These are phyloP conservation scores for Cryptocephalus primarius DNA, from an alignment of 2,888 invertebrate species.

Conservation along the genomic window DNA sequence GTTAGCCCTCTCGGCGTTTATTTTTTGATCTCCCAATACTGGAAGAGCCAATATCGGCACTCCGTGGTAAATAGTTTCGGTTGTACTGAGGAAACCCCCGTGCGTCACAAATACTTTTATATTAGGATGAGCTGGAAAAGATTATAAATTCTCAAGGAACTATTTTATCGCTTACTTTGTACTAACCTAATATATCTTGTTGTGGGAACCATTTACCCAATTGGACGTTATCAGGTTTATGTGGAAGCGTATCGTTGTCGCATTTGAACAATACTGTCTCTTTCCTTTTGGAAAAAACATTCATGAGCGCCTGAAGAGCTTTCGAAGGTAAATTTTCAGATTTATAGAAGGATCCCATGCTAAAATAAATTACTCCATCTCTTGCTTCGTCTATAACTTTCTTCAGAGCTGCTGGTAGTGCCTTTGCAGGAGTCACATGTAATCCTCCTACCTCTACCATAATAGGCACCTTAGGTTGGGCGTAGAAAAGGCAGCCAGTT, in stretches of 20 bases:
- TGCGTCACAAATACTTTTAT: no score
- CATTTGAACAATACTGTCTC: constrained; percentile 60
- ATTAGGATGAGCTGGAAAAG: no score
- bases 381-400: constrained; percentile 41
- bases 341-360: constrained; percentile 49
- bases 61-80: no score
- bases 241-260: constrained; percentile 31
- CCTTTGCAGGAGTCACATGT: constrained; percentile 31
- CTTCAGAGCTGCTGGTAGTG: constrained; percentile 37
- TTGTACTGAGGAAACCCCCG: no score
- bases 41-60: no score
- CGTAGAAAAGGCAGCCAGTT: constrained; percentile 37
- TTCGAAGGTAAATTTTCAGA: constrained; percentile 43
- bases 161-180: no score
- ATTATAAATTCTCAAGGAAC: no score
- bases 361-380: constrained; percentile 47
- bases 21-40: no score
- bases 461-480: constrained; percentile 44
- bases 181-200: constrained; percentile 37
- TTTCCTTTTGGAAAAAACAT: constrained; percentile 46
- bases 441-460: constrained; percentile 47
- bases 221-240: constrained; percentile 33
- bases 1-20: no score
- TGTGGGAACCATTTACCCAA: constrained; percentile 23
- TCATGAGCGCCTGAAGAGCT: constrained; percentile 42